Base-by-base conservation (phyloP, 1,140 invertebrate species). In the Tetramorium simillimum region DNA sequence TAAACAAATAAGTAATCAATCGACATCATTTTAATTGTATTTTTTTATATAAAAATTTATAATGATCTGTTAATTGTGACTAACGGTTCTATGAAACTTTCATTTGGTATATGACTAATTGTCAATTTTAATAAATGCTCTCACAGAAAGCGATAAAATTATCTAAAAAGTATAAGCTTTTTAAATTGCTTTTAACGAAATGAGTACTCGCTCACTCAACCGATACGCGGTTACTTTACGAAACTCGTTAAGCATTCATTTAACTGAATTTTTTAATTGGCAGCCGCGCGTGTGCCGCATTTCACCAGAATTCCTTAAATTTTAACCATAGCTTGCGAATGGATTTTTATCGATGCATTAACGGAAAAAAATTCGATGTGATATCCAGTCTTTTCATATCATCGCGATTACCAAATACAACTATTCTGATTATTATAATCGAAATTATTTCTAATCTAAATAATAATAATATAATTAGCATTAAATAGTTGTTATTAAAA, bases 211-310 rank as follows among this genome's bases (percentile, higher is more conserved):
- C 12, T 18, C 51, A 82, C 5, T 46, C 37, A 37, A 16, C 21
- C 40, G 6, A 81, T 82, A 60, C 37, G 67, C 18, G 53, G 51
- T 82, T 82, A 82, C 80, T 73, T 82, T 82, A 56, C 80, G 53
- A 56, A 58, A 73, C 49, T 60, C 80, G 53, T 82, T 82, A 73
- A 82, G 40, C 53, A 82, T 82, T 82, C 18, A 82, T 82, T 73
- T 43, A 33, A 82, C 51, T 82, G 40, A 82, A 82, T 82, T 82
- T 82, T 82, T 73, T 58, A 82, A 82, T 82, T 82, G 80, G 21
- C 67, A 6, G 24, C 67, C 7, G 40, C 53, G 18, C 80, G 24
- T 73, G 46, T 81, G 33, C 67, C 3, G 16, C 78, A 56, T 58
- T 72, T 72, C 18, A 40, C 18, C 16, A 37, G 24, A 58, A 82